Base-by-base conservation (phyloP, 2,797 vertebrate genomes). In the Mormyrus hasselquistii region DNA sequence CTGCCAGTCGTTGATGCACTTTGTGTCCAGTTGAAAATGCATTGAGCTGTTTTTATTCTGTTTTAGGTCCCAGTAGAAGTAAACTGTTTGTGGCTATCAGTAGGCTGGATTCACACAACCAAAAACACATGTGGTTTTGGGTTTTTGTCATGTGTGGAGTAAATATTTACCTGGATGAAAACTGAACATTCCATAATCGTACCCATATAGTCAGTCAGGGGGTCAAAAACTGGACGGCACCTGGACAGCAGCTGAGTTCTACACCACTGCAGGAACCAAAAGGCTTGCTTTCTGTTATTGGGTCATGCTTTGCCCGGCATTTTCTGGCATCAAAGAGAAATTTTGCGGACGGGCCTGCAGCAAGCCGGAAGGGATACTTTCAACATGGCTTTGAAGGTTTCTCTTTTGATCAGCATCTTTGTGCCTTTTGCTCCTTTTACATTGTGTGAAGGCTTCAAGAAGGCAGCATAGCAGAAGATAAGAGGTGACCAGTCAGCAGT, bases 381-480 rank as follows among this genome's bases (percentile, higher is more conserved):
- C 83, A 22, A n/a, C 29, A 47, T 44, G 3, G 19, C 88, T 86
- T 89, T 89, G 84, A 89, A 89, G 83, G 22, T 73, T 29, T 29
- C n/a, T 49, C 84, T 41, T 86, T 90, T 83, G 16, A 86, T 91
- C 62, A 49, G 52, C 76, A 84, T 25, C 86, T 25, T 59, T 34
- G 22, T 62, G 34, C 69, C 29, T 41, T 22, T 47, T 25, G 22
- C 9, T 79, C 7, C 69, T 50, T 84, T 76, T 76, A 49, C 84
- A 34, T 14, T 14, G 4, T 79, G 87, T 84, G 87, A 41, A 22
- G 87, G 57, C 83, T 57, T 84, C 65, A 76, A 85, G 79, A 44
- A 1, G 14, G 41, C 38, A 88, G 57, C 47, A 22, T 25, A 53
- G 4, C 47, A 2, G 57, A 88, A 44, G 89, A 22, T 62, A 25